Percentiles rank a stretch among this genome's conserved stretches.
Conservation (phyloP, 2,113 vertebrate species). For the Sylvilagus bachmani region DNA sequence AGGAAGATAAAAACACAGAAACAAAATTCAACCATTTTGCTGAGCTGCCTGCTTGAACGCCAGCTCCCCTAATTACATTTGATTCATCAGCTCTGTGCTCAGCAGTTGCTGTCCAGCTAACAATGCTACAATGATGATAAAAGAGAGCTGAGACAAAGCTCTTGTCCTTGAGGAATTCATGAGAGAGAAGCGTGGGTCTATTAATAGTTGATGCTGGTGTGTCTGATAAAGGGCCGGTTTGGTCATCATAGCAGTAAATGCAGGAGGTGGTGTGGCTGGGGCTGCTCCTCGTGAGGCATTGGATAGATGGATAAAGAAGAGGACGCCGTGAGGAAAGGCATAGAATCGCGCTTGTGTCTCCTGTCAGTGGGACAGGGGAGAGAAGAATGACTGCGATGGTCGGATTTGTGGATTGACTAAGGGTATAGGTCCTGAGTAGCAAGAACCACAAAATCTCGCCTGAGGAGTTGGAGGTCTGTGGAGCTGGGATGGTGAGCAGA, state of each 20-base stretch:
- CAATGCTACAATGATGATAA: constrained; percentile 21
- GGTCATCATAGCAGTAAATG: background rate
- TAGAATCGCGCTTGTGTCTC: background rate
- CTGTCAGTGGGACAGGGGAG: background rate
- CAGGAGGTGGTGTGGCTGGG: background rate
- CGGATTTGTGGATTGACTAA: background rate
- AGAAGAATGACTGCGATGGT: constrained; percentile 8
- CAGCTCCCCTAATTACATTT: constrained; percentile 52
- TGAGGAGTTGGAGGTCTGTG: background rate
- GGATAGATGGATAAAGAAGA: background rate
- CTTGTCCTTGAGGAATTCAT: constrained; percentile 69
- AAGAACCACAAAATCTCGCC: constrained; percentile 7
- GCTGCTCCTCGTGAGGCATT: background rate
- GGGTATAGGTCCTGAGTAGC: background rate
- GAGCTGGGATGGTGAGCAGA: background rate
- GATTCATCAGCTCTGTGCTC: constrained; percentile 50
- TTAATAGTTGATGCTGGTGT: constrained; percentile 18
- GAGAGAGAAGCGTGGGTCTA: constrained; percentile 9
- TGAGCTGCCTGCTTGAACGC: constrained; percentile 41
- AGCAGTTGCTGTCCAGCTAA: constrained; percentile 43
- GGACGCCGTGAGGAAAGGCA: background rate
- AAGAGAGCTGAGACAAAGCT: constrained; percentile 49
- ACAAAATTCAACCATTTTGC: constrained; percentile 56
- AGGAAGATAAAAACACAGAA: constrained; percentile 49
- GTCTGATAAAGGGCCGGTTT: background rate